Base-by-base conservation (phyloP, 2,888 invertebrate genomes). In the Macrophya alboannulata region DNA sequence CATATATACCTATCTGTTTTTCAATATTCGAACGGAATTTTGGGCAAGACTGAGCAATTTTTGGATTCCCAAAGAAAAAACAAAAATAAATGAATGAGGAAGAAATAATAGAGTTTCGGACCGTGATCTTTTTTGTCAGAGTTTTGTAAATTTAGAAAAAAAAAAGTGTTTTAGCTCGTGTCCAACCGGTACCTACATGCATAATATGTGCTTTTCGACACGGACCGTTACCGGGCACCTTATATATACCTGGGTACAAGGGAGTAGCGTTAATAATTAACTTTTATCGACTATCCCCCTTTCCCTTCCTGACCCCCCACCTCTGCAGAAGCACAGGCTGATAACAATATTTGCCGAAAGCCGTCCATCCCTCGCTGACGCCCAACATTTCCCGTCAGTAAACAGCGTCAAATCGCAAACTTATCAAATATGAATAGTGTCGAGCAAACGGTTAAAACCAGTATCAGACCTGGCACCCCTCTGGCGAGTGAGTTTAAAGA, bases 301-400 rank as follows among this genome's bases (percentile, higher is more conserved):
- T 8, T 31, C 76, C 4, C 21, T 76, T 2, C 77, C n/a, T n/a
- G n/a, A n/a, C n/a, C 15, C 45, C 12, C 5, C 25, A 45, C 21
- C 76, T 21, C 48, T 74, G 43, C 65, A 65, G n/a, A 21, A 74
- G 72, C n/a, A 74, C n/a, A 17, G 25, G 72, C 77, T 82, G 85
- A 86, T 86, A 84, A 86, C 82, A 81, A 86, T 86, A 86, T 85
- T 86, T 86, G 82, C 86, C 55, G 45, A 86, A 86, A 81, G 81
- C 77, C 86, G 81, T 86, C 81, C 76, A 76, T 74, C 62, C 84
- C 68, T 71, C 45, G 68, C 71, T 71, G 83, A 83, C 83, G 83
- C 83, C 76, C 79, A 68, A 86, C 65, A 84, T 77, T 84, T 81
- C 65, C 71, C 81, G 81, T 74, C 72, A 55, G 76, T 82, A 86